These are phyloP conservation scores for Guaruba guarouba DNA, from an alignment of 2,113 vertebrate species.

Conservation along the genomic window DNA sequence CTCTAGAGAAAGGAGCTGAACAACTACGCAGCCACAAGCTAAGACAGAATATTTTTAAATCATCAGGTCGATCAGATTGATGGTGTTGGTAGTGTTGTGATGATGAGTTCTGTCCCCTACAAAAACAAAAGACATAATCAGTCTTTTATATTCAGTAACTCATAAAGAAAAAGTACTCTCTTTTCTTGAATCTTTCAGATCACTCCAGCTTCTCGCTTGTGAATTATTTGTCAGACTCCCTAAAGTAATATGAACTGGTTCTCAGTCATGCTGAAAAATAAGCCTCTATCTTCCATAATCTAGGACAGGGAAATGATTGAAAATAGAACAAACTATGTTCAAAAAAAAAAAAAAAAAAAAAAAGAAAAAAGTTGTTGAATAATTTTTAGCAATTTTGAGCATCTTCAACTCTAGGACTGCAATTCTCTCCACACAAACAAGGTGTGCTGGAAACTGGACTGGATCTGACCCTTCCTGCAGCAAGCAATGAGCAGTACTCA, in stretches of 20 bases:
- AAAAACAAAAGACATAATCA: conserved; percentile 39
- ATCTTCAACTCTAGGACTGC: background rate
- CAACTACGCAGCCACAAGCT: conserved; percentile 25
- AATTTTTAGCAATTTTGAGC: background rate
- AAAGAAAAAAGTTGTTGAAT: background rate
- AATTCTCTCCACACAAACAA: background rate
- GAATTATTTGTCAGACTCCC: conserved; percentile 33
- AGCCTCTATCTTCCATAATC: background rate
- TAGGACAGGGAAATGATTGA: background rate
- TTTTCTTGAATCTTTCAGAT: conserved; percentile 38
- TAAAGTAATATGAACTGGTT: conserved; percentile 22
- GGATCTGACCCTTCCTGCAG: background rate
- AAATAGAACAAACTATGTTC: background rate
- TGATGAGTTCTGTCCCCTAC: conserved; percentile 17
- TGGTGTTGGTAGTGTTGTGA: background rate
- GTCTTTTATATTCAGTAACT: conserved; percentile 41
- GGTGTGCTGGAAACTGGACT: background rate
- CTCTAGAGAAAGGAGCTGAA: conserved; percentile 40
- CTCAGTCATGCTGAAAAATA: conserved; percentile 52
- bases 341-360: background rate
- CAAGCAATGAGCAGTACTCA: background rate
- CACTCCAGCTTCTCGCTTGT: background rate
- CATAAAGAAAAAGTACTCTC: conserved; percentile 23
- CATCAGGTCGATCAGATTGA: background rate
- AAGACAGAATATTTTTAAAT: conserved; percentile 47